These are phyloP conservation scores for Cataglyphis altisquamis DNA, from an alignment of 2,888 invertebrate genomes.

Conservation along the genomic window DNA sequence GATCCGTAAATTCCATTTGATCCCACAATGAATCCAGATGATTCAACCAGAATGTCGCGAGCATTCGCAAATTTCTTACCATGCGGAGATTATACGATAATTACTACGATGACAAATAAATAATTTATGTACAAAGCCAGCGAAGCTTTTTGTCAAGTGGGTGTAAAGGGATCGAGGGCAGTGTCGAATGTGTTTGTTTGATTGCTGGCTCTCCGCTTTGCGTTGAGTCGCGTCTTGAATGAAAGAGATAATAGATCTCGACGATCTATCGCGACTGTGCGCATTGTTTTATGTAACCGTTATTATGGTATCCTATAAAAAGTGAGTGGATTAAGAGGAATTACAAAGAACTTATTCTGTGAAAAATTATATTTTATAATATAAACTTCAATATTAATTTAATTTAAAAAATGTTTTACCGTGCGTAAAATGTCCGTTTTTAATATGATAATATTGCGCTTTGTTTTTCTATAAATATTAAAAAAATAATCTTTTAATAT, in stretches of 20 bases:
- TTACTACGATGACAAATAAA: conserved; percentile 37
- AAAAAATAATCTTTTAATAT: background rate
- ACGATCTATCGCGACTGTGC: background rate
- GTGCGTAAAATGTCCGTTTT: background rate
- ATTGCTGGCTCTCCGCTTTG: conserved; percentile 40
- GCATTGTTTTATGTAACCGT: conserved; percentile 5
- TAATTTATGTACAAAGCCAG: conserved; percentile 55
- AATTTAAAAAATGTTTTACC: background rate
- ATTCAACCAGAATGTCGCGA: conserved; percentile 1
- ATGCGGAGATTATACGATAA: background rate
- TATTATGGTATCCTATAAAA: conserved; percentile 26
- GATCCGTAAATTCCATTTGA: background rate
- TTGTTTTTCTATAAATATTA: background rate
- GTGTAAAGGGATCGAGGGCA: conserved; percentile 31
- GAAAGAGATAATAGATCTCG: background rate
- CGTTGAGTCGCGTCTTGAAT: conserved; percentile 9
- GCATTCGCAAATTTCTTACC: background rate
- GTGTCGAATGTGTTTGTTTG: conserved; percentile 27
- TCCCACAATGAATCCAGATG: background rate
- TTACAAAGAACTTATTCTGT: background rate
- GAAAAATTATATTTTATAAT: conserved; percentile 2
- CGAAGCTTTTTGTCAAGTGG: conserved; percentile 32
- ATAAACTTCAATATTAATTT: background rate
- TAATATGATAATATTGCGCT: background rate
- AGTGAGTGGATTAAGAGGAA: background rate